A percentile compares a stretch with the other conserved stretches of the same genome.
Evolutionary conservation across 2,113 vertebrate genomes (phyloP).

Genomic region (Raja brachyura): DNA sequence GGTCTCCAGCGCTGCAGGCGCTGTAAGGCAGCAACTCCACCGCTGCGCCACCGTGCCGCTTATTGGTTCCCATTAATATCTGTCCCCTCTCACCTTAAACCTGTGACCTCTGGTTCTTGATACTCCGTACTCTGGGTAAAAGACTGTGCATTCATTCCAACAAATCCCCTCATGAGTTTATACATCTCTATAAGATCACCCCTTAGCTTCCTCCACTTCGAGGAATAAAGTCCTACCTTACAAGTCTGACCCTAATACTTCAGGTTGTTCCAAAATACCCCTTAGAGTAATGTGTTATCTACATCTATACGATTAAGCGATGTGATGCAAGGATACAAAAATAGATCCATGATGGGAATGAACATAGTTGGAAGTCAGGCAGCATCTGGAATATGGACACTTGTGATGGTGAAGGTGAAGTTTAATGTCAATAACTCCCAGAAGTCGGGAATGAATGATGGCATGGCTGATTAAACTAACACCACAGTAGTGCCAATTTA

Average conservation of each 20-base stretch:
- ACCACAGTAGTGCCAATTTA: not conserved
- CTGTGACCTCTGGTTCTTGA: too few relatives aligned
- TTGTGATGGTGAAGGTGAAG: not conserved
- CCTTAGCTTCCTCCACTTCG: too few relatives aligned
- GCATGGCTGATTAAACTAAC: not conserved
- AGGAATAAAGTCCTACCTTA: too few relatives aligned
- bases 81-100: too few relatives aligned
- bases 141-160: too few relatives aligned
- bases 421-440: not conserved
- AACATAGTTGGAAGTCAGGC: not conserved
- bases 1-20: too few relatives aligned
- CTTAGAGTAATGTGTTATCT: not conserved
- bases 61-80: too few relatives aligned
- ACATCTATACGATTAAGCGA: not conserved
- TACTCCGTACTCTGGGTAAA: too few relatives aligned
- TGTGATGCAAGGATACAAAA: not conserved
- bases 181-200: too few relatives aligned
- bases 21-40: too few relatives aligned
- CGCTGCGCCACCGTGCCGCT: too few relatives aligned
- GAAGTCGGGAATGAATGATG: not conserved
- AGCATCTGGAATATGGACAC: not conserved
- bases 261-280: not conserved
- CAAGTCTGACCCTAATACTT: not conserved
- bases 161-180: too few relatives aligned
- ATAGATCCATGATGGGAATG: not conserved